Evolutionary conservation across 2,888 invertebrate species (phyloP).

Genomic region (Andrena marginata): DNA sequence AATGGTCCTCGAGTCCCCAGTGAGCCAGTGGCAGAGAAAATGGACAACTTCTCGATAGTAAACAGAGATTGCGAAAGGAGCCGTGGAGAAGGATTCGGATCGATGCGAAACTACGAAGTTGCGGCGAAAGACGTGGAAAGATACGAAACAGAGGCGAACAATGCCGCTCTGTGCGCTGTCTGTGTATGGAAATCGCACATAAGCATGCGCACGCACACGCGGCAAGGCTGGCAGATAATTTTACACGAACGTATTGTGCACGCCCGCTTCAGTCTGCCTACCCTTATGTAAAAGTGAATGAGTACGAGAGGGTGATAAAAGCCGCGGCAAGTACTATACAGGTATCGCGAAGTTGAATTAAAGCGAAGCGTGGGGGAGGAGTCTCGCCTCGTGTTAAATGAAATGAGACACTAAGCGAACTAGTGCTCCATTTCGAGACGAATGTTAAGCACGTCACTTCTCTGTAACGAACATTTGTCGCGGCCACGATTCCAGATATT

Average conservation of each 20-base stretch:
- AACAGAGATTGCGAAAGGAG: conserved; percentile 42
- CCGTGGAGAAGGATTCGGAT: conserved; percentile 62
- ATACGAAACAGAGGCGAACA: conserved; percentile 57
- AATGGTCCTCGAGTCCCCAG: conserved; percentile 6
- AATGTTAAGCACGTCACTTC: too few relatives aligned
- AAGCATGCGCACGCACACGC: neutral
- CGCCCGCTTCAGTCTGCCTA: neutral
- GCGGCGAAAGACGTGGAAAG: conserved; percentile 50
- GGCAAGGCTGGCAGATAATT: conserved; percentile 51
- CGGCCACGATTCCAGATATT: too few relatives aligned
- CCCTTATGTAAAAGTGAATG: conserved; percentile 39
- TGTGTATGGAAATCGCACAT: neutral
- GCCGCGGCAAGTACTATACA: conserved; percentile 26
- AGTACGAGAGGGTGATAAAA: conserved; percentile 42
- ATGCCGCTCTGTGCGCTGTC: conserved; percentile 21
- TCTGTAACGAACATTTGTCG: too few relatives aligned
- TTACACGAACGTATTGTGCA: conserved; percentile 54
- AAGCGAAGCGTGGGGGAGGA: conserved; percentile 33
- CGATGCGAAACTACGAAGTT: conserved; percentile 57
- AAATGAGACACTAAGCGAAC: conserved; percentile 29
- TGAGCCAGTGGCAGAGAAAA: conserved; percentile 25
- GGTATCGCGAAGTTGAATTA: conserved; percentile 59
- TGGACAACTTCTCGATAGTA: conserved; percentile 44
- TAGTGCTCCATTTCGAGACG: neutral
- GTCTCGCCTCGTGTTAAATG: conserved; percentile 35